Conservation (phyloP, 2,113 vertebrate species). For the Pachypanchax playfairii region DNA sequence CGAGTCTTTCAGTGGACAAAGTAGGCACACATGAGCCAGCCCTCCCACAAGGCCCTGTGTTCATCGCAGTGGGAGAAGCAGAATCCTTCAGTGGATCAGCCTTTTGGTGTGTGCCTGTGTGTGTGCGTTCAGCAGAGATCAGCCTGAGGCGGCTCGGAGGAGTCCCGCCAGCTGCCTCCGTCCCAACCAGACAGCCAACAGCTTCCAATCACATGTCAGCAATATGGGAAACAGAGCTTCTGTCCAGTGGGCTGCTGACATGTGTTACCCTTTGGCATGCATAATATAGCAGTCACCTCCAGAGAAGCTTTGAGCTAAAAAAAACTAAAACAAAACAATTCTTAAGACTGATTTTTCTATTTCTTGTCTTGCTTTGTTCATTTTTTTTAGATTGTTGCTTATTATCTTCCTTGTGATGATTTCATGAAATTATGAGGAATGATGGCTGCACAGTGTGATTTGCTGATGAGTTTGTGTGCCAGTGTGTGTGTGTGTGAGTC, state of each 20-base stretch:
- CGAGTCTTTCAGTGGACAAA: slow-evolving; percentile 35
- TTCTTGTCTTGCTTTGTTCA: background rate
- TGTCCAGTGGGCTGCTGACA: slow-evolving; percentile 77
- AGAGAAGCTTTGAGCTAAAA: slow-evolving; percentile 50
- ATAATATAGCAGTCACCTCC: slow-evolving; percentile 73
- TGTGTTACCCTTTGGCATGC: slow-evolving; percentile 74
- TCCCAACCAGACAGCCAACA: slow-evolving; percentile 81
- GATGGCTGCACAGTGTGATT: slow-evolving; percentile 54
- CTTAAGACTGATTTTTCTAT: slow-evolving; percentile 32
- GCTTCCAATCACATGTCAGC: slow-evolving; percentile 82
- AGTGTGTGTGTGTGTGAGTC: slow-evolving; percentile 42
- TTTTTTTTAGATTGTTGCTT: slow-evolving; percentile 19
- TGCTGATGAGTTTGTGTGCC: slow-evolving; percentile 62
- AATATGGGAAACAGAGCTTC: slow-evolving; percentile 81
- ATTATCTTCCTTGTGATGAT: slow-evolving; percentile 39
- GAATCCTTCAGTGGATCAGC: slow-evolving; percentile 29
- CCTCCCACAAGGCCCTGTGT: slow-evolving; percentile 51
- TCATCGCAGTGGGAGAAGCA: slow-evolving; percentile 52
- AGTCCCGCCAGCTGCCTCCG: slow-evolving; percentile 79
- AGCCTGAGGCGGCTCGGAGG: slow-evolving; percentile 72
- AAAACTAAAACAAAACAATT: too few relatives aligned
- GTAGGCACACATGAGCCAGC: slow-evolving; percentile 29
- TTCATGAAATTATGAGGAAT: slow-evolving; percentile 47
- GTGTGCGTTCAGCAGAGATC: slow-evolving; percentile 52
- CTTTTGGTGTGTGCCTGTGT: slow-evolving; percentile 26